These are phyloP conservation scores for Diploptera punctata DNA, from an alignment of 2,888 invertebrate species.

Conservation along the genomic window DNA sequence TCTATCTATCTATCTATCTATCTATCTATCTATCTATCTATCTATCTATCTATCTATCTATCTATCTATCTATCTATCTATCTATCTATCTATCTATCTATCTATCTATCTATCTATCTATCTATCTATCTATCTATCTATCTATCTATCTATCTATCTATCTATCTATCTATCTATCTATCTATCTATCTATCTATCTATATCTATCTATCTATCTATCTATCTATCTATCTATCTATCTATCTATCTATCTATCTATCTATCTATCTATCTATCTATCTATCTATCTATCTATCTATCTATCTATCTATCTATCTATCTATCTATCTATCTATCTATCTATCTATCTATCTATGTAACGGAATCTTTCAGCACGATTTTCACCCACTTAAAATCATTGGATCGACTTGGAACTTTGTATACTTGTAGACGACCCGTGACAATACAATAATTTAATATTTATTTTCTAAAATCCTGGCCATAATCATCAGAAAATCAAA, in stretches of 20 bases:
- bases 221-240: background rate
- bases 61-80: background rate
- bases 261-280: background rate
- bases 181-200: too few relatives aligned
- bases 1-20: background rate
- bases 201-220: too few relatives aligned
- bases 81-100: background rate
- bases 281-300: background rate
- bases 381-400: too few relatives aligned
- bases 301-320: background rate
- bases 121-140: background rate
- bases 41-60: background rate
- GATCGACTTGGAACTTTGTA: too few relatives aligned
- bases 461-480: too few relatives aligned
- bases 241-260: background rate
- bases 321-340: background rate
- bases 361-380: too few relatives aligned
- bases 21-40: background rate
- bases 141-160: background rate
- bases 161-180: background rate
- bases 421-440: too few relatives aligned
- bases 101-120: background rate
- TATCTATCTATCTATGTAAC: too few relatives aligned
- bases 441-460: too few relatives aligned
- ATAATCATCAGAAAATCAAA: too few relatives aligned